Percentiles rank a stretch among this genome's conserved stretches.
These are phyloP conservation scores for Agrotis clavis DNA, from an alignment of 2,888 invertebrate genomes.

Conservation along the genomic window DNA sequence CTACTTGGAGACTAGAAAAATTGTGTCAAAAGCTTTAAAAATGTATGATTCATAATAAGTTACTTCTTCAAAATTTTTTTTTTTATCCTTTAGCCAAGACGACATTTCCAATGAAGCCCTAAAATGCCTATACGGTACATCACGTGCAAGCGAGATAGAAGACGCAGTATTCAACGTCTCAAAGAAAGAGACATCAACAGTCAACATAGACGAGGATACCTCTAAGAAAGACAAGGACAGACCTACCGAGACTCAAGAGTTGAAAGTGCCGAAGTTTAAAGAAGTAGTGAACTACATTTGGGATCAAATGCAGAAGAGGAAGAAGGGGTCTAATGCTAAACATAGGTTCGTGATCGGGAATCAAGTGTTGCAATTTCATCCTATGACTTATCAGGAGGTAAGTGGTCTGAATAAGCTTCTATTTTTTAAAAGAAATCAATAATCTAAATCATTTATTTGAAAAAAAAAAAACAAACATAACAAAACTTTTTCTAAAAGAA, in stretches of 20 bases:
- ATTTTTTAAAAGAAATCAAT: too few species aligned
- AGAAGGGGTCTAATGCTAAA: slow-evolving; percentile 90
- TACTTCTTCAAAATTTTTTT: neutral
- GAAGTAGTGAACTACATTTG: slow-evolving; percentile 94
- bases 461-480: too few species aligned
- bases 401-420: too few species aligned
- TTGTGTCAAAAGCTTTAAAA: too few species aligned
- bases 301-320: slow-evolving; percentile 92
- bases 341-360: slow-evolving; percentile 92
- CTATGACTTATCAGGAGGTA: slow-evolving; percentile 89
- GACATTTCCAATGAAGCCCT: slow-evolving; percentile 94
- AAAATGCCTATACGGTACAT: slow-evolving; percentile 94
- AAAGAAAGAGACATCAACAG: slow-evolving; percentile 80
- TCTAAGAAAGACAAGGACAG: slow-evolving; percentile 84
- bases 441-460: too few species aligned
- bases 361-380: slow-evolving; percentile 93
- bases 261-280: slow-evolving; percentile 93
- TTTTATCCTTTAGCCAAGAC: slow-evolving; percentile 91
- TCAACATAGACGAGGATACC: slow-evolving; percentile 79
- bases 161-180: slow-evolving; percentile 87
- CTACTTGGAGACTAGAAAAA: neutral
- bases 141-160: slow-evolving; percentile 88
- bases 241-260: slow-evolving; percentile 72
- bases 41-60: neutral
- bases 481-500: too few species aligned